phyloP scores from a whole-genome alignment of 2,888 invertebrate genomes.

The Apotomis capreana region DNA sequence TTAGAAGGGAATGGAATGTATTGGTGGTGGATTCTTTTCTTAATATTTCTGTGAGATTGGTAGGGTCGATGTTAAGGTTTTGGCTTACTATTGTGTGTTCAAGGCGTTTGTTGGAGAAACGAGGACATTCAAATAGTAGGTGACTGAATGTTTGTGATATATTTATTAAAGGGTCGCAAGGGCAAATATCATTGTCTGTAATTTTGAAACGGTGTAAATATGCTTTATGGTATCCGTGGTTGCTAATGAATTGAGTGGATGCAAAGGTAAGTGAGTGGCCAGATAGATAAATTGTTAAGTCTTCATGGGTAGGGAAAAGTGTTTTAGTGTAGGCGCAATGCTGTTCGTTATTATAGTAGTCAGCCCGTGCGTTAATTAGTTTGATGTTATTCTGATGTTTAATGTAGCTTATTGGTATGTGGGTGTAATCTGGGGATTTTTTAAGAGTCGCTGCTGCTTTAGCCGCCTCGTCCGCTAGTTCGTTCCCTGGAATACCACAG shows the following conservation, averaged over 20 bases:
- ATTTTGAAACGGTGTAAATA: conserved; percentile 38
- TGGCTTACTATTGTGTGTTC: not conserved
- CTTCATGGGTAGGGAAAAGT: not conserved
- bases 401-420: no score
- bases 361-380: no score
- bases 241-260: conserved; percentile 31
- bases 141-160: conserved; percentile 25
- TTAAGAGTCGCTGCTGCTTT: no score
- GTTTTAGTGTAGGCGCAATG: conserved; percentile 19
- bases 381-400: no score
- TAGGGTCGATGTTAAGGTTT: not conserved
- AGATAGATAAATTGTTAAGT: not conserved
- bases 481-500: no score
- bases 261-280: conserved; percentile 18
- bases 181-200: conserved; percentile 20
- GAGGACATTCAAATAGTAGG: conserved; percentile 21
- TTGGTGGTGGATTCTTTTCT: not conserved
- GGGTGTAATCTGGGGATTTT: no score
- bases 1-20: not conserved
- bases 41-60: not conserved
- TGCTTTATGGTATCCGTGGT: conserved; percentile 39
- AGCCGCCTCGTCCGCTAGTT: no score
- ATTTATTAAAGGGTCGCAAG: conserved; percentile 23
- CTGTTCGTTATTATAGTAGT: no score
- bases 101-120: not conserved